phyloP scores from a whole-genome alignment of 2,113 vertebrate species.

The Sturnira hondurensis region DNA sequence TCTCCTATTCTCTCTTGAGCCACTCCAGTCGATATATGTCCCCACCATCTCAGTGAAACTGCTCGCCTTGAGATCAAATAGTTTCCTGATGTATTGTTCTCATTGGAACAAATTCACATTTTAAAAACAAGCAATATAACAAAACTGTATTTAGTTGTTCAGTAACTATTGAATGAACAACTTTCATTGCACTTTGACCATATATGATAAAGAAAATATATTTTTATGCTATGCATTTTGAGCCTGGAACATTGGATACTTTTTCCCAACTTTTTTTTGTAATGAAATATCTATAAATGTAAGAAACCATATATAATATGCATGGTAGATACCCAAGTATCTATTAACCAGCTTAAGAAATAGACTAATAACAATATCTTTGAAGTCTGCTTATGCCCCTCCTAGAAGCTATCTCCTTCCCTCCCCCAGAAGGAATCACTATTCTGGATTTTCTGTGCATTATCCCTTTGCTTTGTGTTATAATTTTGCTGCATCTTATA shows the following conservation, averaged over 20 bases:
- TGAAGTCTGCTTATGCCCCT: not conserved
- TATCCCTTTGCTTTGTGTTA: conserved; percentile 32
- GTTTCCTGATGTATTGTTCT: not conserved
- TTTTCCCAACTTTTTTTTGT: not conserved
- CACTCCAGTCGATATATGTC: not conserved
- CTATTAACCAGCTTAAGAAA: not conserved
- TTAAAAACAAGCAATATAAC: not conserved
- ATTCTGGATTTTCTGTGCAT: not conserved
- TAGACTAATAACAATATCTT: not conserved
- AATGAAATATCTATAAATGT: not conserved
- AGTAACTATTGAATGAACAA: not conserved
- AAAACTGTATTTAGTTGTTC: not conserved
- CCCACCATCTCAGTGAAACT: not conserved
- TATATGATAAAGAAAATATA: not conserved
- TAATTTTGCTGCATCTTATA: not conserved
- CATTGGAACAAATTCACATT: not conserved
- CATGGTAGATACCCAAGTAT: not conserved
- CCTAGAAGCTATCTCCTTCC: not conserved
- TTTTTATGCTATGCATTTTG: not conserved
- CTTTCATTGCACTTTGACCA: not conserved
- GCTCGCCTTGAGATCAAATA: not conserved
- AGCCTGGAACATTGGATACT: not conserved
- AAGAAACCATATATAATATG: not conserved
- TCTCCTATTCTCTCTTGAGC: not conserved
- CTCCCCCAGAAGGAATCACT: not conserved